Conservation (phyloP, 2,113 vertebrate genomes). For the Equus quagga region DNA sequence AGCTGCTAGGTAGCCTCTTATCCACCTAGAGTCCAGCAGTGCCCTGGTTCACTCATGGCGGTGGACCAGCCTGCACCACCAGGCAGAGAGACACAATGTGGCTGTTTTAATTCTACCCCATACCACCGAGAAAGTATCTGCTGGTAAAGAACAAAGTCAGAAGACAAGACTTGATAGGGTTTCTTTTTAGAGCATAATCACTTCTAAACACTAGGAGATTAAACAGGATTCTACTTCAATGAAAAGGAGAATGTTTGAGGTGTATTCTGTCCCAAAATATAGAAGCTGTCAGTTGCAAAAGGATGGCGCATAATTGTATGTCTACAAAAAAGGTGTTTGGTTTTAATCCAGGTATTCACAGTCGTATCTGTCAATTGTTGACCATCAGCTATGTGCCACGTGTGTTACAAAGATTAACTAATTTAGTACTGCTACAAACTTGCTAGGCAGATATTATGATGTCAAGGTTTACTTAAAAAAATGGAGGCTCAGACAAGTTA, state of each 20-base stretch:
- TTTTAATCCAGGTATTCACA: not conserved
- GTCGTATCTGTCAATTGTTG: no score
- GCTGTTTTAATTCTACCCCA: accelerated
- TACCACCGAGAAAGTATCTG: not conserved
- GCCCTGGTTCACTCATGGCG: accelerated
- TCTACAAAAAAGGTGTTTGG: not conserved
- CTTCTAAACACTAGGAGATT: not conserved
- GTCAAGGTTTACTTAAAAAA: not conserved
- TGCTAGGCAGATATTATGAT: not conserved
- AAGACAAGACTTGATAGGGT: not conserved
- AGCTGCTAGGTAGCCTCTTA: not conserved
- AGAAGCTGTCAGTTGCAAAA: not conserved
- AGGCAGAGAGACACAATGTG: accelerated
- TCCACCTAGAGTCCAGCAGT: not conserved
- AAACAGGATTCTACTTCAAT: not conserved
- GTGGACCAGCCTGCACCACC: accelerated
- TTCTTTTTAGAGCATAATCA: not conserved
- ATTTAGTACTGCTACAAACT: not conserved
- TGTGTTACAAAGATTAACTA: not conserved
- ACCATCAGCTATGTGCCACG: not conserved
- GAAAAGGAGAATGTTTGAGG: not conserved
- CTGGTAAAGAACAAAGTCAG: not conserved
- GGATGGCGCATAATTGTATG: not conserved
- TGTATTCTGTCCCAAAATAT: not conserved
- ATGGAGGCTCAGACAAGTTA: not conserved